phyloP scores from a whole-genome alignment of 2,113 vertebrate genomes.

The Ahaetulla prasina region DNA sequence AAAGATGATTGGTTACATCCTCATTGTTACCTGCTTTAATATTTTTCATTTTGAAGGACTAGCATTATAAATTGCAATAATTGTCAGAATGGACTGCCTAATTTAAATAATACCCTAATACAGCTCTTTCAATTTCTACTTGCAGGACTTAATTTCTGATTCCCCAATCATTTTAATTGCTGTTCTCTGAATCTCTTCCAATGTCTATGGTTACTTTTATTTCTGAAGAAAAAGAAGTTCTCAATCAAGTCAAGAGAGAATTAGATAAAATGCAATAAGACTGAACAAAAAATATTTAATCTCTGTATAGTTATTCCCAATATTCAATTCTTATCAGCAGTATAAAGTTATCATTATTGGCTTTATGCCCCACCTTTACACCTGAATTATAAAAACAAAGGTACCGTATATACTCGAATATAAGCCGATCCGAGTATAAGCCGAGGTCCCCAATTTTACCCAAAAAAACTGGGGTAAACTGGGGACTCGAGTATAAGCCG shows the following conservation, averaged over 20 bases:
- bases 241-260: not conserved
- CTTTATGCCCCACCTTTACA: not conserved
- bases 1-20: not conserved
- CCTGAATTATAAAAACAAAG: not conserved
- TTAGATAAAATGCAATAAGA: not conserved
- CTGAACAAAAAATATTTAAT: not conserved
- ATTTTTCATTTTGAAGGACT: not conserved
- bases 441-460: no score
- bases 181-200: not conserved
- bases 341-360: not conserved
- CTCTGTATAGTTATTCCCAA: not conserved
- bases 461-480: no score
- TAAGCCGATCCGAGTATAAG: no score
- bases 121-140: not conserved
- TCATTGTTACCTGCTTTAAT: not conserved
- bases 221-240: not conserved
- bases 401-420: no score
- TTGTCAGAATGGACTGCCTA: not conserved
- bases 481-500: no score
- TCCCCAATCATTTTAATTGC: not conserved
- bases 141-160: not conserved
- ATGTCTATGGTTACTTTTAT: not conserved
- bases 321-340: not conserved
- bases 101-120: not conserved
- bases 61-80: not conserved